Base-by-base conservation (phyloP, 2,113 vertebrate species). In the Grammomys dolichurus region DNA sequence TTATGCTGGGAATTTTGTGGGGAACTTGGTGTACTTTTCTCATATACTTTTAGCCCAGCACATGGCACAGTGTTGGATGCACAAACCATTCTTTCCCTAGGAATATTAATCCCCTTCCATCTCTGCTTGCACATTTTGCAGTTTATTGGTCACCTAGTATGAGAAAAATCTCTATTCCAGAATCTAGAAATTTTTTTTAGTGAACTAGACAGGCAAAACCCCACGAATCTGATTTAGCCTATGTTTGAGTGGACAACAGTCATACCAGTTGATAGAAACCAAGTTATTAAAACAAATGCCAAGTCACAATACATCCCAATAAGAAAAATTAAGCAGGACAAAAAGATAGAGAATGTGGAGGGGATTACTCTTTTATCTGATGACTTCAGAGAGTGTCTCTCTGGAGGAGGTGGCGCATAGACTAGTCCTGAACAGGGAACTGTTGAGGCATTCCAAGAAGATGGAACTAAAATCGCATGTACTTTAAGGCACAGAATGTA, bases 271-370 rank as follows among this genome's bases (percentile, higher is more conserved):
- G 90, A 92, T 81, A 56, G 12, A 73, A 48, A 69, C 58, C 84
- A 70, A 90, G 94, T 82, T 96, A 40, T 76, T 63, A 51, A 93
- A 88, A n/a, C 48, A 95, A 96, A 96, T 87, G 28, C 75, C 43
- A 95, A 76, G n/a, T 58, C 75, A 26, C n/a, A 33, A 51, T 63
- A 78, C 67, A 10, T 58, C 48, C 28, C 67, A 69, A 91, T 82
- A 92, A 93, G 70, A 88, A 96, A 94, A 92, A 75, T 75, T 51
- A 97, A 95, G 58, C 89, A 92, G 67, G 20, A 1, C 5, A 94
- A 80, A 94, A n/a, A 14, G 9, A 2, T 46, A 86, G 56, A 92
- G 40, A 56, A 90, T 86, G 28, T 86, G 31, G 31, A 97, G 4
- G 26, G 31, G 31, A 88, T 91, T 89, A 54, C 43, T 75, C 8